Evolutionary conservation across 2,113 vertebrate genomes (phyloP).

Genomic region (Aramus guarauna): DNA sequence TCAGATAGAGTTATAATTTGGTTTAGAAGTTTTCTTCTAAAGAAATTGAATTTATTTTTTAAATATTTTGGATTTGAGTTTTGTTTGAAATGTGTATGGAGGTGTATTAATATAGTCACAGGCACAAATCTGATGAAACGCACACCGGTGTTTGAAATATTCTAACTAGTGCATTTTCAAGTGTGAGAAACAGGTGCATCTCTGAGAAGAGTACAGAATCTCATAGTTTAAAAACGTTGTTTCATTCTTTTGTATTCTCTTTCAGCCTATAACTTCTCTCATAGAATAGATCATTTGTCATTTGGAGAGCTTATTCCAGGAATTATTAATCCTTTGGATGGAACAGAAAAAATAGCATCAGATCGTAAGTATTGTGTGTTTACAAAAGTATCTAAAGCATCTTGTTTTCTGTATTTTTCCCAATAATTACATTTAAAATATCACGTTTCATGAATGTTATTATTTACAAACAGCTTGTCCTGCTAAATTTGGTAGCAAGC

Average conservation of each 20-base stretch:
- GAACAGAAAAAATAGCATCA: conserved; percentile 91
- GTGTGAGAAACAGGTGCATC: background rate
- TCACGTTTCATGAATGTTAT: background rate
- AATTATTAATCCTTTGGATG: conserved; percentile 93
- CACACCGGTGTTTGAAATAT: background rate
- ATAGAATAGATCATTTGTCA: conserved; percentile 96
- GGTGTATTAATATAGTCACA: background rate
- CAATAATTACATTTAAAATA: background rate
- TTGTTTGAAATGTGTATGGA: background rate
- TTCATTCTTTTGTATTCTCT: conserved; percentile 30
- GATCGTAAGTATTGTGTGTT: conserved; percentile 80
- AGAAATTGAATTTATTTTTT: background rate
- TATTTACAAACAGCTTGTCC: background rate
- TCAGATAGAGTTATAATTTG: background rate
- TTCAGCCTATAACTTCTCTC: conserved; percentile 96
- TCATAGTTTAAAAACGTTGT: background rate
- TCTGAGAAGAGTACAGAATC: background rate
- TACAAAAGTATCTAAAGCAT: background rate
- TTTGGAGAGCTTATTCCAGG: conserved; percentile 94
- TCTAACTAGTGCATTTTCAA: background rate
- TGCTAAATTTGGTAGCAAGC: background rate
- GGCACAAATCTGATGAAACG: background rate
- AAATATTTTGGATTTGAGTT: background rate
- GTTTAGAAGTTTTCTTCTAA: background rate
- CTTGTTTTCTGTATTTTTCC: background rate